phyloP scores from a whole-genome alignment of 2,888 invertebrate species.

The Ferdinandea cuprea region DNA sequence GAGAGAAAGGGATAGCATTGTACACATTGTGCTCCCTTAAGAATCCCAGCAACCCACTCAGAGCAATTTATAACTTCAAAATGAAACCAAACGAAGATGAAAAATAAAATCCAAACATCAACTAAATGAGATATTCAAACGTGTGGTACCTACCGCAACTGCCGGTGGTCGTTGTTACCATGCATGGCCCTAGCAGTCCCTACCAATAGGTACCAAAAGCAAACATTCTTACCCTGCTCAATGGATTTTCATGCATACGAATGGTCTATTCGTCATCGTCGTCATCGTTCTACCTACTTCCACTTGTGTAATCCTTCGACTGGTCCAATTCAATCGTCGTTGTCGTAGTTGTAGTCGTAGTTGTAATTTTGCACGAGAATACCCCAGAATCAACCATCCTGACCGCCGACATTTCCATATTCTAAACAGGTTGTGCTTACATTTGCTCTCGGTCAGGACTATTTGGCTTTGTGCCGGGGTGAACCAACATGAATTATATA shows the following conservation, averaged over 20 bases:
- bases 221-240: slow-evolving; percentile 16
- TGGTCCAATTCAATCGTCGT: slow-evolving; percentile 50
- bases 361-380: slow-evolving; percentile 58
- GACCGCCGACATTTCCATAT: slow-evolving; percentile 71
- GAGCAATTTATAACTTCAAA: slow-evolving; percentile 20
- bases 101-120: slow-evolving; percentile 45
- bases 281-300: slow-evolving; percentile 13
- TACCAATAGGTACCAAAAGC: neutral
- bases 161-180: neutral
- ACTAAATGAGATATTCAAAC: slow-evolving; percentile 43
- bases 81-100: slow-evolving; percentile 24
- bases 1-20: too few species aligned
- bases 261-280: slow-evolving; percentile 19
- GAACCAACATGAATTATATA: slow-evolving; percentile 68
- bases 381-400: slow-evolving; percentile 50
- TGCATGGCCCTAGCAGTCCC: slow-evolving; percentile 1
- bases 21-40: too few species aligned
- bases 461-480: slow-evolving; percentile 51
- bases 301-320: slow-evolving; percentile 13
- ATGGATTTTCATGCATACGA: slow-evolving; percentile 52
- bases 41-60: neutral
- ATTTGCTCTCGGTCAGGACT: slow-evolving; percentile 65
- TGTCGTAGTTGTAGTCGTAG: slow-evolving; percentile 51
- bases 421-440: slow-evolving; percentile 66
- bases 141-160: slow-evolving; percentile 9